Base-by-base conservation (phyloP, 2,888 invertebrate genomes). In the Tachina grossa region DNA sequence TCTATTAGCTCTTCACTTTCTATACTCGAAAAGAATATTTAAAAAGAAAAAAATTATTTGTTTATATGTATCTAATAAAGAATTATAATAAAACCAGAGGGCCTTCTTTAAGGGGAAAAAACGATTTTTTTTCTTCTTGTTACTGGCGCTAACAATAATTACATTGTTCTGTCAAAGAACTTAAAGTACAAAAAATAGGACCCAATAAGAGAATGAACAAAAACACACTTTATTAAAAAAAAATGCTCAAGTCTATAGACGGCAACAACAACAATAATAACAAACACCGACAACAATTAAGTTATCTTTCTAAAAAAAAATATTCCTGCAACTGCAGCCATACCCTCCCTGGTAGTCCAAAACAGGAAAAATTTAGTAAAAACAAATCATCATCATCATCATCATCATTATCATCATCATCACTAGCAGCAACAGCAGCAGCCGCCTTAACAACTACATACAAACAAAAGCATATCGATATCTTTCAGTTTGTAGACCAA, bases 251-350 rank as follows among this genome's bases (percentile, higher is more conserved):
- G 45, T 78, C 61, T 61, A 69, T n/a, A 68, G 19, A 68, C 57
- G 61, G 5, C 22, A 63, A 2, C 47, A 66, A 47, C 16, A 82
- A 49, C 47, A 74, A 74, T 71, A 77, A 80, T 41, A 68, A 66
- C 63, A 63, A 68, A 68, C 63, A 74, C 77, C 85, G 55, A 55
- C 79, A 79, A 80, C 83, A 83, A 85, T 85, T 85, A 85, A 80
- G 61, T 83, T 79, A n/a, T n/a, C n/a, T n/a, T n/a, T n/a, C n/a
- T n/a, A n/a, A n/a, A n/a, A n/a, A n/a, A n/a, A n/a, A n/a, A n/a
- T n/a, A n/a, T 9, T 55, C 11, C n/a, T 49, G 43, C 45, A 10
- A 59, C 65, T 49, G 22, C 16, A 65, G 63, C 39, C 45, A 43
- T 45, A 45, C 8, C n/a, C n/a, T n/a, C n/a, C n/a, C 8, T 47